Conservation (phyloP, 2,888 invertebrate species). For the Standfussiana lucernea region DNA sequence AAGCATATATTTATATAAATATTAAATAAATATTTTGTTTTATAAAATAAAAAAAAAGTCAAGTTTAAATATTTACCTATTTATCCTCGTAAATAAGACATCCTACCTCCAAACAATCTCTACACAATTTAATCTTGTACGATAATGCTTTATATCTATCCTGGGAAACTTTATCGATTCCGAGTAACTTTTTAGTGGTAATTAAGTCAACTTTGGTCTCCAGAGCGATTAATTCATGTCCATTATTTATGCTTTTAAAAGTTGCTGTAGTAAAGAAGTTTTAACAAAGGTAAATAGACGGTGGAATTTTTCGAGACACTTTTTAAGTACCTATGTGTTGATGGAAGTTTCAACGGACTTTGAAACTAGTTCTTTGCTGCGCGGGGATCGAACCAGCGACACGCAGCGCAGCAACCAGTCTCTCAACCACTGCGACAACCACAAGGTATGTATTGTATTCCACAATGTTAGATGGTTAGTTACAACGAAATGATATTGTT, state of each 20-base stretch:
- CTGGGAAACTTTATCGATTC: constrained; percentile 61
- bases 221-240: constrained; percentile 57
- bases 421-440: too few relatives aligned
- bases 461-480: not conserved
- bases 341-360: not conserved
- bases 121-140: constrained; percentile 50
- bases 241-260: constrained; percentile 63
- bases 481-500: not conserved
- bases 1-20: too few relatives aligned
- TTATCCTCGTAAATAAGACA: constrained; percentile 23
- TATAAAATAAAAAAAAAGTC: too few relatives aligned
- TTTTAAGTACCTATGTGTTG: not conserved
- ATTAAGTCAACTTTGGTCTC: constrained; percentile 64
- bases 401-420: too few relatives aligned
- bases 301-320: constrained; percentile 20
- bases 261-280: constrained; percentile 33
- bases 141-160: constrained; percentile 50
- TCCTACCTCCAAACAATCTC: constrained; percentile 24
- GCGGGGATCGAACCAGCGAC: too few relatives aligned
- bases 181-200: constrained; percentile 53
- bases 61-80: constrained; percentile 17
- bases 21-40: too few relatives aligned
- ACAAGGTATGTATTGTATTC: not conserved
- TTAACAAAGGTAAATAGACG: constrained; percentile 35
- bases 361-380: not conserved